A percentile compares a stretch with the other conserved stretches of the same genome.
These are phyloP conservation scores for Rhyacichthys aspro DNA, from an alignment of 2,797 vertebrate genomes.

Conservation along the genomic window DNA sequence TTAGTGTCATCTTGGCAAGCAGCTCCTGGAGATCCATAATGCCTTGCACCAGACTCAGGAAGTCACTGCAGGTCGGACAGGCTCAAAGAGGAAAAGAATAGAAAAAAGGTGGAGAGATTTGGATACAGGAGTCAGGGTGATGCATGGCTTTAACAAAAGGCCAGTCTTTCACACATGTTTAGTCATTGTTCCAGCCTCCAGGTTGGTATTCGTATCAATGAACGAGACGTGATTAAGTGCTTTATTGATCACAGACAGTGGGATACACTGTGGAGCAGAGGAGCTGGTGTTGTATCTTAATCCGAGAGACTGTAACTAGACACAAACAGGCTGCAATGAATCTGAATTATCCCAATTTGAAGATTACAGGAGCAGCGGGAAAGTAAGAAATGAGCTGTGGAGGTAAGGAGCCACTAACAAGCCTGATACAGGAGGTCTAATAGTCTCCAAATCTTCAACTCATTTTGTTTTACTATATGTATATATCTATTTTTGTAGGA, in stretches of 20 bases:
- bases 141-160: slow-evolving; percentile 26
- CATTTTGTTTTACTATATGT: too few relatives aligned
- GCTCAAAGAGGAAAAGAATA: slow-evolving; percentile 84
- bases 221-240: slow-evolving; percentile 57
- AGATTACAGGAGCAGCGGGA: slow-evolving; percentile 13
- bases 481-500: too few relatives aligned
- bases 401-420: neutral
- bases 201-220: slow-evolving; percentile 44
- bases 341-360: slow-evolving; percentile 34
- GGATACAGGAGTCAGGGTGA: slow-evolving; percentile 15
- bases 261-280: slow-evolving; percentile 41
- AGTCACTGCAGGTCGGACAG: slow-evolving; percentile 97
- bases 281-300: slow-evolving; percentile 45
- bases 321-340: slow-evolving; percentile 21
- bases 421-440: too few relatives aligned
- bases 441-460: too few relatives aligned
- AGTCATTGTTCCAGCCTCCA: slow-evolving; percentile 29
- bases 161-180: slow-evolving; percentile 21
- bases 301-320: slow-evolving; percentile 58
- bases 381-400: neutral
- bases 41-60: slow-evolving; percentile 96
- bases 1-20: slow-evolving; percentile 96
- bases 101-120: slow-evolving; percentile 14
- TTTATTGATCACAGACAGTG: slow-evolving; percentile 60
- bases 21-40: slow-evolving; percentile 99